Evolutionary conservation across 2,113 vertebrate species (phyloP).

Genomic region (Mus pahari): DNA sequence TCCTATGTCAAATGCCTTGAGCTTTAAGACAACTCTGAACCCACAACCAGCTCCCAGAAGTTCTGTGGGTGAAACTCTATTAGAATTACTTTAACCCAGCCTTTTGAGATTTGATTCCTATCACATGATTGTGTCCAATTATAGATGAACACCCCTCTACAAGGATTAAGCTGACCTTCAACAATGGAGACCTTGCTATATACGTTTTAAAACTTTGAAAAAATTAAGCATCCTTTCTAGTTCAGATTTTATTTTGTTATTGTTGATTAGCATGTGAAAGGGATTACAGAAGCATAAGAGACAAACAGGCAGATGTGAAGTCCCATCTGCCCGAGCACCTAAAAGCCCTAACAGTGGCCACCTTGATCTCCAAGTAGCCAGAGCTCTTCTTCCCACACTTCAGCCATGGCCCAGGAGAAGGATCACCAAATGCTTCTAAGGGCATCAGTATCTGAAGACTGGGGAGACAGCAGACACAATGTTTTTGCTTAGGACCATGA

Average conservation of each 20-base stretch:
- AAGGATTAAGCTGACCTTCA: neutral
- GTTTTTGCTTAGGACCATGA: neutral
- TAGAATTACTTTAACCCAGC: neutral
- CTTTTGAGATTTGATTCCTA: neutral
- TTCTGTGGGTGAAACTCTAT: neutral
- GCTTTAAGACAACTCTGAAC: neutral
- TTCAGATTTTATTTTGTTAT: neutral
- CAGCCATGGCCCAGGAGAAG: neutral
- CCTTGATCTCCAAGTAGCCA: neutral
- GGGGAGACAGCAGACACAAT: neutral
- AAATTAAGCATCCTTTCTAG: neutral
- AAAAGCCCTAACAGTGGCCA: neutral
- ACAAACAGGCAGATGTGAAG: neutral
- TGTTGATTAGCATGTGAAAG: slow-evolving; percentile 3
- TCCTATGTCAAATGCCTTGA: neutral
- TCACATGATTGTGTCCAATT: neutral
- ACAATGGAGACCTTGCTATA: neutral
- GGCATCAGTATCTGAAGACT: neutral
- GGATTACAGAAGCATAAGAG: slow-evolving; percentile 1
- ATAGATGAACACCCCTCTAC: neutral
- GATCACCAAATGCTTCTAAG: neutral
- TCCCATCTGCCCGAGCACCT: neutral
- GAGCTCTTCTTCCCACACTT: neutral
- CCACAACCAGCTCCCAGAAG: neutral
- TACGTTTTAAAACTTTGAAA: slow-evolving; percentile 33